These are phyloP conservation scores for Agrochola circellaris DNA, from an alignment of 2,888 invertebrate species.

Conservation along the genomic window DNA sequence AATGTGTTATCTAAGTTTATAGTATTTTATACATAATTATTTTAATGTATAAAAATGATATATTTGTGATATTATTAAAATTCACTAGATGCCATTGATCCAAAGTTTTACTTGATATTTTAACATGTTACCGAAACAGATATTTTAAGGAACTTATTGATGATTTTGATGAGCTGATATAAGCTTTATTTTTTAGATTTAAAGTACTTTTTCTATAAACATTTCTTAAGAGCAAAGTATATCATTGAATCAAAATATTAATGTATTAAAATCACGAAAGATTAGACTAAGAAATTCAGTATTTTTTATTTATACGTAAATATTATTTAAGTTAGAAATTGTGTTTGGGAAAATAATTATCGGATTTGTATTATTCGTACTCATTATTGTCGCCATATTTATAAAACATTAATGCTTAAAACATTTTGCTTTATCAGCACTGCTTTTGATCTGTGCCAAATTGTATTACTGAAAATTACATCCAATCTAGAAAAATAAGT, in stretches of 20 bases:
- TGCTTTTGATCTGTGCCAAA: slow-evolving; percentile 11
- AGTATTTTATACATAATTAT: slow-evolving; percentile 32
- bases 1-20: slow-evolving; percentile 41
- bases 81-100: slow-evolving; percentile 72
- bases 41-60: slow-evolving; percentile 36
- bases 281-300: slow-evolving; percentile 48
- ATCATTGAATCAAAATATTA: slow-evolving; percentile 4
- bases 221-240: background rate
- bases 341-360: slow-evolving; percentile 9
- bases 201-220: slow-evolving; percentile 2
- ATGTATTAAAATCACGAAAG: slow-evolving; percentile 18
- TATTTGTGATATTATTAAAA: slow-evolving; percentile 67
- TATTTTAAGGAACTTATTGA: slow-evolving; percentile 33
- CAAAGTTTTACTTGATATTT: slow-evolving; percentile 68
- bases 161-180: slow-evolving; percentile 13
- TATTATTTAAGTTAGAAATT: slow-evolving; percentile 17
- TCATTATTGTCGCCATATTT: slow-evolving; percentile 39
- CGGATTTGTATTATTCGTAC: slow-evolving; percentile 8
- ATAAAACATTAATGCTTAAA: background rate
- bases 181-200: slow-evolving; percentile 21
- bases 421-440: background rate
- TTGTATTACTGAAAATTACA: background rate
- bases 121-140: slow-evolving; percentile 54
- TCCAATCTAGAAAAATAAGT: background rate
- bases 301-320: slow-evolving; percentile 52